Evolutionary conservation across 2,888 invertebrate species (phyloP).

Genomic region (Eilema depressum): DNA sequence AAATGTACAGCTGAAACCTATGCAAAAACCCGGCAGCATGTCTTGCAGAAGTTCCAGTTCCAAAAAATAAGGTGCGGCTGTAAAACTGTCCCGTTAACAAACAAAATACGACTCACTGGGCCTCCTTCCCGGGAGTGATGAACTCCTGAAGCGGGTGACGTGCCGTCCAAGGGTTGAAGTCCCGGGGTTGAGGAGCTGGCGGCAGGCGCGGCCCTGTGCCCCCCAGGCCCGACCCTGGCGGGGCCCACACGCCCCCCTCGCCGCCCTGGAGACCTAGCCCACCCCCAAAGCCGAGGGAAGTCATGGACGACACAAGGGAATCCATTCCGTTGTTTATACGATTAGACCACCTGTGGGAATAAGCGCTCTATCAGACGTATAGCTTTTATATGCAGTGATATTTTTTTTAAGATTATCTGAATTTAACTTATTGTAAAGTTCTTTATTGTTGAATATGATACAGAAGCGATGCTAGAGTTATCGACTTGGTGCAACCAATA

Average conservation of each 20-base stretch:
- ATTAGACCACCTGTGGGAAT: constrained; percentile 60
- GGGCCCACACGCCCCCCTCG: constrained; percentile 67
- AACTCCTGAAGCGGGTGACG: constrained; percentile 77
- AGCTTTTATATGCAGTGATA: too few relatives aligned
- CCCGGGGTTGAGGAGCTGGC: constrained; percentile 52
- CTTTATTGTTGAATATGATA: too few relatives aligned
- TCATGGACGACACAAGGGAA: constrained; percentile 65
- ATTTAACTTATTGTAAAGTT: too few relatives aligned
- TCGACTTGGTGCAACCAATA: too few relatives aligned
- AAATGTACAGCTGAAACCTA: neutral
- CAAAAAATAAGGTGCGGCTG: constrained; percentile 5
- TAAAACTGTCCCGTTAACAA: constrained; percentile 38
- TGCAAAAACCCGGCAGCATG: neutral
- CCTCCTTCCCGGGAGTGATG: constrained; percentile 63
- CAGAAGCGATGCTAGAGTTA: too few relatives aligned
- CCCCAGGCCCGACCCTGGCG: constrained; percentile 46
- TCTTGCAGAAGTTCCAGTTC: neutral
- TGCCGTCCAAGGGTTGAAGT: constrained; percentile 81
- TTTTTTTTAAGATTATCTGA: too few relatives aligned
- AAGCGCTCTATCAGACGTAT: neutral
- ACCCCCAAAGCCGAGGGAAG: constrained; percentile 56
- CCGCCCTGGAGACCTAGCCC: constrained; percentile 51
- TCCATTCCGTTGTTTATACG: constrained; percentile 64
- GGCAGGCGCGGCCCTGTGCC: constrained; percentile 44
- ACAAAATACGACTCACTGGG: constrained; percentile 60